phyloP scores from a whole-genome alignment of 2,113 vertebrate species.

The Ciconia boyciana region DNA sequence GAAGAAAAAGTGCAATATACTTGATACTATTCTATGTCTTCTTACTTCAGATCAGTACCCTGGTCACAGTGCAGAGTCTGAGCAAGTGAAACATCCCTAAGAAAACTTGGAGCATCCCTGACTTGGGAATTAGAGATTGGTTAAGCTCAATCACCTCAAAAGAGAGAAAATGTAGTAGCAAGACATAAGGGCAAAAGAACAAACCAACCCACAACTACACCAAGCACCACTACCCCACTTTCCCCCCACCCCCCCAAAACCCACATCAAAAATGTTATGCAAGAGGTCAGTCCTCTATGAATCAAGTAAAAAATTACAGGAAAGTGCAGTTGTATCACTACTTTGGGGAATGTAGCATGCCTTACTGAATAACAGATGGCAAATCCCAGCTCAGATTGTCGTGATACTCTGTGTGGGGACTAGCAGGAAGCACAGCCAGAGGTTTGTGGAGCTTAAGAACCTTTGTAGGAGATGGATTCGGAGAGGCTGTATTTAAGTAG shows the following conservation, averaged over 20 bases:
- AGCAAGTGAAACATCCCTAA: neutral
- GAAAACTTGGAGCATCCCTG: neutral
- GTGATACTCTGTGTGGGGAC: too few species aligned
- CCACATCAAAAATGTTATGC: accelerated
- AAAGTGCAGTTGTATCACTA: neutral
- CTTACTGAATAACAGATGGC: neutral
- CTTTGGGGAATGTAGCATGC: neutral
- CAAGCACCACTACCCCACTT: neutral
- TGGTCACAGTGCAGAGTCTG: neutral
- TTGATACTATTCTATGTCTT: neutral
- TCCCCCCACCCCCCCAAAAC: neutral
- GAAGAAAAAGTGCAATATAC: neutral
- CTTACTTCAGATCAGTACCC: neutral
- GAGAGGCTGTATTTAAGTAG: neutral
- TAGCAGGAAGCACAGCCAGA: neutral
- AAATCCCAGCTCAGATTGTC: neutral
- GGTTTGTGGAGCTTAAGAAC: neutral
- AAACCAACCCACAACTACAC: neutral
- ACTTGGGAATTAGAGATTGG: accelerated
- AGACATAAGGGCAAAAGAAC: neutral
- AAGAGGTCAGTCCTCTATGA: neutral
- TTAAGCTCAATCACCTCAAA: neutral
- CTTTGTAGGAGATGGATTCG: neutral
- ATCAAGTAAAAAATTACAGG: neutral
- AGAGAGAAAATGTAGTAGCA: neutral